These are phyloP conservation scores for Drosophila antonietae DNA, from an alignment of 2,888 invertebrate species.

Conservation along the genomic window DNA sequence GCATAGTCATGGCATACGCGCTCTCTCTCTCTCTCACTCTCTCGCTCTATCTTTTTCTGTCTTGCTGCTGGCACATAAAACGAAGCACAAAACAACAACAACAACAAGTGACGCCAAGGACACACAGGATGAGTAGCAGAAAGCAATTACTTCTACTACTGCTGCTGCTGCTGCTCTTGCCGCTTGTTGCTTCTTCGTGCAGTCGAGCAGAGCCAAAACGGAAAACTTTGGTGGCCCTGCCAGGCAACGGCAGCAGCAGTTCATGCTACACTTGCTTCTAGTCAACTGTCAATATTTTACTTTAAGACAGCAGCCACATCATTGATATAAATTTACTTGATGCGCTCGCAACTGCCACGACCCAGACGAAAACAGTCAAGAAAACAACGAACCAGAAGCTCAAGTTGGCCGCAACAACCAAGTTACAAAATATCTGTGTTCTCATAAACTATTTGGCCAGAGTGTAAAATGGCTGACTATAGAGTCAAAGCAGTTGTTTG, in stretches of 20 bases:
- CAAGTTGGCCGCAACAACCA: conserved; percentile 3
- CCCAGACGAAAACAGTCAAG: conserved; percentile 22
- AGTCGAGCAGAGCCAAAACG: conserved; percentile 30
- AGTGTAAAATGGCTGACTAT: not conserved
- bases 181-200: conserved; percentile 68
- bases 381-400: conserved; percentile 11
- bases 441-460: conserved; percentile 18
- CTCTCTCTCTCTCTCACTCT: no score
- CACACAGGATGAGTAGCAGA: conserved; percentile 67
- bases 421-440: conserved; percentile 19
- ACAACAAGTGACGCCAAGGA: conserved; percentile 43
- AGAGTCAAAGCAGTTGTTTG: not conserved
- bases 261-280: conserved; percentile 72
- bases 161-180: conserved; percentile 16
- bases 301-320: conserved; percentile 74
- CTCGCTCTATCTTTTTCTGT: not conserved
- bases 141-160: conserved; percentile 74
- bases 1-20: conserved; percentile 55
- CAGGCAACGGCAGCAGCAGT: conserved; percentile 44
- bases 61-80: conserved; percentile 42
- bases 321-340: conserved; percentile 78
- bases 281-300: conserved; percentile 81
- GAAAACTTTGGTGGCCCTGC: conserved; percentile 50
- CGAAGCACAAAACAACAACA: conserved; percentile 15
- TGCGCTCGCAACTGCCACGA: conserved; percentile 42